A percentile compares a stretch with the other conserved stretches of the same genome.
Conservation (phyloP, 2,797 vertebrate genomes). For the Lacerta viridis region DNA sequence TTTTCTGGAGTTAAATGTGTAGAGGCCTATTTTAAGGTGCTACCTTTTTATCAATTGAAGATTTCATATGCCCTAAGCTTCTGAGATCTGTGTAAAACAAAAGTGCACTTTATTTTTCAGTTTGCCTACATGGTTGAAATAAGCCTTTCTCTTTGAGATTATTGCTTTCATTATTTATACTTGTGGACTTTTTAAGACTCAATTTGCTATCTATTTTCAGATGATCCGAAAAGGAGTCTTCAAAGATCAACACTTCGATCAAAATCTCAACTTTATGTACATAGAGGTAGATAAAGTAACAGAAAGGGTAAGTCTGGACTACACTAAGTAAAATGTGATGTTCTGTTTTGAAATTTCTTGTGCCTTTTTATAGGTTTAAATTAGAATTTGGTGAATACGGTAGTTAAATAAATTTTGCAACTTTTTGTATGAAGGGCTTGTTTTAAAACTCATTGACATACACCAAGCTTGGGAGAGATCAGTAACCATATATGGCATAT, state of each 20-base stretch:
- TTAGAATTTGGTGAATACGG: constrained; percentile 5
- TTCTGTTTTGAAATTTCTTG: neutral
- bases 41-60: neutral
- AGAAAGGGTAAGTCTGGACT: constrained; percentile 89
- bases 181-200: neutral
- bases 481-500: neutral
- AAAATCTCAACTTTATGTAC: constrained; percentile 99
- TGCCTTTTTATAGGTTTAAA: neutral
- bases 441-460: neutral
- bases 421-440: neutral
- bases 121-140: constrained; percentile 19
- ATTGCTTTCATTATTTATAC: neutral
- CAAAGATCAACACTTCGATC: constrained; percentile 99
- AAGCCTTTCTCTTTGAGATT: neutral
- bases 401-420: neutral
- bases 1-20: neutral
- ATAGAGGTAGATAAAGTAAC: constrained; percentile 99
- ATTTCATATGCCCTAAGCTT: neutral
- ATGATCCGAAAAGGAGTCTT: constrained; percentile 99
- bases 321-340: neutral
- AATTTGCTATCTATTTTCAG: constrained; percentile 79
- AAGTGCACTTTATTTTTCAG: neutral
- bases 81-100: neutral
- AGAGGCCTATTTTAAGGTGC: neutral
- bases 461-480: neutral